phyloP scores from a whole-genome alignment of 2,888 invertebrate genomes.

The Deilephila porcellus region DNA sequence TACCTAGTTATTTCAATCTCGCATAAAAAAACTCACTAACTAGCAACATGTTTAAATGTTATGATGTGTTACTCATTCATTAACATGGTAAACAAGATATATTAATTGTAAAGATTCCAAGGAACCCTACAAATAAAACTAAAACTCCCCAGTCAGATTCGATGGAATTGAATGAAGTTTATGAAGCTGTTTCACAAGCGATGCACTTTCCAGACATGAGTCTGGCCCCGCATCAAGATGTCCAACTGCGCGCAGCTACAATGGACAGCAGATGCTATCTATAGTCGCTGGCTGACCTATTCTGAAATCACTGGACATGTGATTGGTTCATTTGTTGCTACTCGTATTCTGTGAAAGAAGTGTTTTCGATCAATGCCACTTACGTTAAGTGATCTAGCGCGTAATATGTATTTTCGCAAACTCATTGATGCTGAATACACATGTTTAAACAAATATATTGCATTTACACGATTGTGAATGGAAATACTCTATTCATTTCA shows the following conservation, averaged over 20 bases:
- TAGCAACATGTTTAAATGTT: too few species aligned
- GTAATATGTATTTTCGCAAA: not conserved
- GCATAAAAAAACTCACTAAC: too few species aligned
- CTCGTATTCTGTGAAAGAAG: slow-evolving; percentile 43
- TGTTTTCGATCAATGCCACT: slow-evolving; percentile 28
- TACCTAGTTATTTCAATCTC: too few species aligned
- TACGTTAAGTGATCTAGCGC: not conserved
- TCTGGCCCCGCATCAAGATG: slow-evolving; percentile 54
- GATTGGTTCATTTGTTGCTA: slow-evolving; percentile 39
- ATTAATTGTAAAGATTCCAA: slow-evolving; percentile 7
- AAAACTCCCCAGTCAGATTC: slow-evolving; percentile 65
- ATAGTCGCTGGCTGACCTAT: slow-evolving; percentile 39
- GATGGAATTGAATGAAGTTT: slow-evolving; percentile 67
- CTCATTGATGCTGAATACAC: not conserved
- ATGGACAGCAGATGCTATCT: slow-evolving; percentile 62
- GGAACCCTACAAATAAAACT: slow-evolving; percentile 48
- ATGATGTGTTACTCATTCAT: too few species aligned
- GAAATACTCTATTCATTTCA: not conserved
- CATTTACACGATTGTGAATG: not conserved
- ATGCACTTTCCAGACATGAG: slow-evolving; percentile 56
- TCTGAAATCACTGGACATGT: slow-evolving; percentile 57
- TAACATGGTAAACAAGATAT: too few species aligned
- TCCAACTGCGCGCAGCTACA: slow-evolving; percentile 38
- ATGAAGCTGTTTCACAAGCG: slow-evolving; percentile 71
- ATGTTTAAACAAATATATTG: not conserved